Conservation (phyloP, 2,888 invertebrate genomes). For the Heliconius sara region DNA sequence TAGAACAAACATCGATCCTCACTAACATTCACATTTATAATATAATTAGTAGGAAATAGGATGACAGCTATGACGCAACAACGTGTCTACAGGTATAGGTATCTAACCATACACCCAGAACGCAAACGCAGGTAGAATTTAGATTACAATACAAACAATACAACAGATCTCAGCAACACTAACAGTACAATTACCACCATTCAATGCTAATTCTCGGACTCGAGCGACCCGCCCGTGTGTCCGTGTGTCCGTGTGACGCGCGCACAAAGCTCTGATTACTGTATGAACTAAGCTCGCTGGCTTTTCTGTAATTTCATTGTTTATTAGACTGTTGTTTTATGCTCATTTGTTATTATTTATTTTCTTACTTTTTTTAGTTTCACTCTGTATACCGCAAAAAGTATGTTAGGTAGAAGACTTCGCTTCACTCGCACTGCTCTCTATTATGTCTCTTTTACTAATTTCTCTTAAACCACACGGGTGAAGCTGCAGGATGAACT, state of each 20-base stretch:
- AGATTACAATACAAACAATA: conserved; percentile 11
- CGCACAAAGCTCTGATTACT: conserved; percentile 17
- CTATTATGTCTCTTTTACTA: too few relatives aligned
- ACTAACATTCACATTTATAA: too few relatives aligned
- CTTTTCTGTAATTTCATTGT: background rate
- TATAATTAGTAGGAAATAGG: too few relatives aligned
- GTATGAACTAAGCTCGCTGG: conserved; percentile 2
- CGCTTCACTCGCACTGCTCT: too few relatives aligned
- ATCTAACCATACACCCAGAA: background rate
- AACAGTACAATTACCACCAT: conserved; percentile 26
- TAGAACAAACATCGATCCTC: too few relatives aligned
- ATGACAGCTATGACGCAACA: background rate
- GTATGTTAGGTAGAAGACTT: too few relatives aligned
- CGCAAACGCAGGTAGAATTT: background rate
- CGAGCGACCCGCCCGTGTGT: background rate
- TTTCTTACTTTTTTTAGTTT: background rate
- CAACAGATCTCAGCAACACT: conserved; percentile 7
- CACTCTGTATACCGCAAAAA: background rate
- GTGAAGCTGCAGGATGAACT: too few relatives aligned
- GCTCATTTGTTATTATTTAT: background rate
- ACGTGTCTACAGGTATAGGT: background rate
- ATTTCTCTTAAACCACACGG: too few relatives aligned
- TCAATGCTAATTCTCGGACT: conserved; percentile 24
- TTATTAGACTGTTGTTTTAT: background rate
- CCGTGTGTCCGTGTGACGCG: background rate